Conservation (phyloP, 37 sponge, comb jelly and placozoan species). For the Aplysina aerophoba region DNA sequence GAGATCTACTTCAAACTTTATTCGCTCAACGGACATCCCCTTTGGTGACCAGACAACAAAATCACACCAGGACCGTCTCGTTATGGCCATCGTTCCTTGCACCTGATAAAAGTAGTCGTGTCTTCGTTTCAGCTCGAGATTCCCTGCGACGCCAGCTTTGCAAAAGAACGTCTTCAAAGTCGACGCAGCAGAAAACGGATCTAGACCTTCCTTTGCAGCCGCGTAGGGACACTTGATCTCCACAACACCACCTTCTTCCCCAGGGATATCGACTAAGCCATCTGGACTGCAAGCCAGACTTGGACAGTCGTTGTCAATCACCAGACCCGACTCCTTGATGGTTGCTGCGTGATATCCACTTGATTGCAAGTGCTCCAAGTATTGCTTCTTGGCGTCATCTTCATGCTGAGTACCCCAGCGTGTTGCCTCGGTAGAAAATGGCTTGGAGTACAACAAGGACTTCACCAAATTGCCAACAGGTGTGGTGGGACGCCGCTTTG, state of each 20-base stretch:
- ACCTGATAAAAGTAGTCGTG: too few species aligned
- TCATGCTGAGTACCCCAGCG: too few species aligned
- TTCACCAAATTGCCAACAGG: too few species aligned
- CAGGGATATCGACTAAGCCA: neutral
- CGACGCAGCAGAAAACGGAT: neutral
- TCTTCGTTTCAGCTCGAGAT: too few species aligned
- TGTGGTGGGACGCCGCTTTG: too few species aligned
- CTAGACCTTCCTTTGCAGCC: neutral
- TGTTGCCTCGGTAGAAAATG: too few species aligned
- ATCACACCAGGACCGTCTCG: slow-evolving; percentile 14
- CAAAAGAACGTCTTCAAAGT: neutral
- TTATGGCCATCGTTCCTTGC: slow-evolving; percentile 14
- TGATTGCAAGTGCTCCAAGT: neutral
- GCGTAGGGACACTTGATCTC: neutral
- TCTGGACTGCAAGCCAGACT: neutral
- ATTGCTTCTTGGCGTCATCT: too few species aligned
- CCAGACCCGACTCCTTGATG: neutral
- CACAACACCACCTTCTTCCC: neutral
- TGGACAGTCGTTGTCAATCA: neutral
- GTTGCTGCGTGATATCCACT: neutral
- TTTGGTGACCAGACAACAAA: slow-evolving; percentile 17
- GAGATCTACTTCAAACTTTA: neutral
- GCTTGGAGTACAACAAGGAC: too few species aligned
- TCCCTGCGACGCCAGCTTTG: neutral
- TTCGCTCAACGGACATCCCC: slow-evolving; percentile 16